Evolutionary conservation across 2,888 invertebrate species (phyloP).

Genomic region (Eilema depressum): DNA sequence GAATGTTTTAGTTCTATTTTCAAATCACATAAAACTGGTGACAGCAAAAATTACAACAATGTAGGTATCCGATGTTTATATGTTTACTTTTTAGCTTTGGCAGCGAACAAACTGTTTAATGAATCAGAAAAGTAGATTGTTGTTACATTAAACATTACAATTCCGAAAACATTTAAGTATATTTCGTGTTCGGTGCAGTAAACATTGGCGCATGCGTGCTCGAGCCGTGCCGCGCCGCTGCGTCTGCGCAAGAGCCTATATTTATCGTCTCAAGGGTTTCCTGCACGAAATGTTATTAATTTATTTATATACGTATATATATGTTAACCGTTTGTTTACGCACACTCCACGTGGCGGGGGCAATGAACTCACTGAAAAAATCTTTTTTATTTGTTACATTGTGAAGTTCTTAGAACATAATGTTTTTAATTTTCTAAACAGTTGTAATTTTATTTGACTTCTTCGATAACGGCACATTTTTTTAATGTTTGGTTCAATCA

Average conservation of each 20-base stretch:
- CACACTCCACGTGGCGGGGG: slow-evolving; percentile 74
- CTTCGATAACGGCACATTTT: slow-evolving; percentile 25
- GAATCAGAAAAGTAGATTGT: slow-evolving; percentile 51
- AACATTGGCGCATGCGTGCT: slow-evolving; percentile 72
- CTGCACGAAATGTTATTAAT: slow-evolving; percentile 80
- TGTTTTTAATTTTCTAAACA: slow-evolving; percentile 51
- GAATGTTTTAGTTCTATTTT: slow-evolving; percentile 38
- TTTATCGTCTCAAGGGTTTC: slow-evolving; percentile 83
- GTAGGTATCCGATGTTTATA: slow-evolving; percentile 34
- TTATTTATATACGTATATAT: slow-evolving; percentile 65
- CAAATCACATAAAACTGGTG: slow-evolving; percentile 25
- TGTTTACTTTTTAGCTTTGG: slow-evolving; percentile 54
- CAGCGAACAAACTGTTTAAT: slow-evolving; percentile 53
- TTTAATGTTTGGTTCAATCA: slow-evolving; percentile 25
- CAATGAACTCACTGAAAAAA: slow-evolving; percentile 63
- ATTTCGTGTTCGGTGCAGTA: slow-evolving; percentile 72
- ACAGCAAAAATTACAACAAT: slow-evolving; percentile 37
- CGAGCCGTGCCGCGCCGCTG: slow-evolving; percentile 60
- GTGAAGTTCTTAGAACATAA: slow-evolving; percentile 55
- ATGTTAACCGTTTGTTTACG: slow-evolving; percentile 79
- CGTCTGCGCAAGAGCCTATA: slow-evolving; percentile 79
- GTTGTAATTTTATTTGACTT: slow-evolving; percentile 31
- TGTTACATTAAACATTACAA: slow-evolving; percentile 53
- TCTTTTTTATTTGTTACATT: slow-evolving; percentile 60
- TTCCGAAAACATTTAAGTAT: slow-evolving; percentile 58